Base-by-base conservation (phyloP, 2,797 vertebrate species). In the Esox lucius region DNA sequence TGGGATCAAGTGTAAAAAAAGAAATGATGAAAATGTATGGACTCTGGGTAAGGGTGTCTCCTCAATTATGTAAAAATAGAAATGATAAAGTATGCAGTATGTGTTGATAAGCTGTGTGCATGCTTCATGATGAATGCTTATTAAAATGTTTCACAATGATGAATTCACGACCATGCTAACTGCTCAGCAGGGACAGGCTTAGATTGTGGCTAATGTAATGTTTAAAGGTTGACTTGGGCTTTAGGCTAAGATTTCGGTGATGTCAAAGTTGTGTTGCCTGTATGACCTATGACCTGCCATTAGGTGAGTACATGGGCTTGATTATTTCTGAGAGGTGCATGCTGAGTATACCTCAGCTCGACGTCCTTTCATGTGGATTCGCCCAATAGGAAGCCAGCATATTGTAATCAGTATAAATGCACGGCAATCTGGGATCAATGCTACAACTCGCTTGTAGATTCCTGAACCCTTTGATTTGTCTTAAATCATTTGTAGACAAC, bases 381-480 rank as follows among this genome's bases (percentile, higher is more conserved):
- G 79, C 78, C 73, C 85, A 59, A 2, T 80, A 81, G 78, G 80
- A 85, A 74, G 81, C 79, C 80, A 33, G 19, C 71, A 82, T 73
- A 48, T 72, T 76, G 51, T 19, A 49, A 49, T 15, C 48, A 49
- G 1, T 49, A 49, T 15, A 12, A 49, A 49, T 49, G 1, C 46
- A 49, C 12, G 16, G 12, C 46, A 49, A 49, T 71, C 17, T 35
- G 42, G 78, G 70, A 72, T 77, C 71, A 76, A 64, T 0, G 11
- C 28, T 71, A 70, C 70, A 68, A 0, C 84, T 77, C 84, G 83
- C 85, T 86, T 81, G 76, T 81, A 80, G 69, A 75, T 17, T 79
- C 78, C 67, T 68, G 72, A 72, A 46, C 70, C 70, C 42, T 76
- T 74, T 78, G 68, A 79, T 62, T 73, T 65, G 26, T 71, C 28